phyloP scores from a whole-genome alignment of 2,888 invertebrate species.

The Drosophila pseudotakahashii region DNA sequence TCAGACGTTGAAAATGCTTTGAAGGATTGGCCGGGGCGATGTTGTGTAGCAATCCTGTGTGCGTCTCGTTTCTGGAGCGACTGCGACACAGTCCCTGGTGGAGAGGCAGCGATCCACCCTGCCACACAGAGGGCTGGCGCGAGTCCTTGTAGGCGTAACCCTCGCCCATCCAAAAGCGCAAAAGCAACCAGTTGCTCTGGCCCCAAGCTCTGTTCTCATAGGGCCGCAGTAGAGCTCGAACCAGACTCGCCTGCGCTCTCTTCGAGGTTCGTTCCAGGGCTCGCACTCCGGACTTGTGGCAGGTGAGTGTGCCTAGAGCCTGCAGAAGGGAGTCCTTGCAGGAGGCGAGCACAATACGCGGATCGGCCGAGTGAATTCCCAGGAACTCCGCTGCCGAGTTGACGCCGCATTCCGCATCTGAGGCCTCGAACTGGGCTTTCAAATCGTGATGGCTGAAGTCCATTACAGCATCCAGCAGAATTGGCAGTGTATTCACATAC shows the following conservation, averaged over 20 bases:
- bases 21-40: constrained; percentile 84
- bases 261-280: constrained; percentile 89
- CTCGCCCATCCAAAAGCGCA: constrained; percentile 93
- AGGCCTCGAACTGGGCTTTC: constrained; percentile 79
- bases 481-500: constrained; percentile 86
- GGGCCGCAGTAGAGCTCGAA: constrained; percentile 89
- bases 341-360: constrained; percentile 89
- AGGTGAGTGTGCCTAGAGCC: constrained; percentile 91
- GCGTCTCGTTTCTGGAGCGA: constrained; percentile 83
- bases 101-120: constrained; percentile 84
- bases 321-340: constrained; percentile 91
- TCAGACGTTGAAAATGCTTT: constrained; percentile 85
- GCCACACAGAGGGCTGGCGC: constrained; percentile 86
- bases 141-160: constrained; percentile 91
- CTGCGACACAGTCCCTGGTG: constrained; percentile 82
- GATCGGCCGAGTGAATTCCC: constrained; percentile 90
- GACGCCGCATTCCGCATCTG: constrained; percentile 87
- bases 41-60: constrained; percentile 83
- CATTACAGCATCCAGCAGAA: constrained; percentile 83
- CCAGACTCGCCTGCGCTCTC: constrained; percentile 87
- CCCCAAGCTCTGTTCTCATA: constrained; percentile 93
- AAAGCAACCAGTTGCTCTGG: constrained; percentile 93
- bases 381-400: constrained; percentile 89
- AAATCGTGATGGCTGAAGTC: constrained; percentile 84
- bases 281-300: constrained; percentile 89